Evolutionary conservation across 2,797 vertebrate genomes (phyloP), one percentile per base, ranked within the genome.

Genomic region (Sebastiscus tertius): DNA sequence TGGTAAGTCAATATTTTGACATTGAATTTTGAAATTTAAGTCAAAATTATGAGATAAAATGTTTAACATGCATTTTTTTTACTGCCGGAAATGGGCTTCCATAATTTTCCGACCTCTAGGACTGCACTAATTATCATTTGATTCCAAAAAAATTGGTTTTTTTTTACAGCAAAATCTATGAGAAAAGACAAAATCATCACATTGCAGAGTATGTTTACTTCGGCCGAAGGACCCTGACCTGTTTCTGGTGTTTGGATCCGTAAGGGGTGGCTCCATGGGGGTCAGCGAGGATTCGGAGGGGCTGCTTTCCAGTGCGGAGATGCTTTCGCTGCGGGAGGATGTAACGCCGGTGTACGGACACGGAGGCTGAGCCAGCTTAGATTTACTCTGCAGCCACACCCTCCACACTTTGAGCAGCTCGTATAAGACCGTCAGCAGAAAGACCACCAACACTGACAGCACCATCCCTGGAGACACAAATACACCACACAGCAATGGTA

Each of bases 331-430:
- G 64, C 46, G 22, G 6, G 10, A 20, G 26, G 89, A 5, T 0
- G 29, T 33, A 2, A 93, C 54, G 86, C 26, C 0, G 20, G 83
- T 42, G 34, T 70, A 84, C 1, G 16, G 12, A 77, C 82, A 63
- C 91, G 11, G 3, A 11, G 60, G 12, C 58, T 6, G 65, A 8
- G 70, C 58, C 63, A 65, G 58, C 67, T 92, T 71, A 0, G 87
- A 90, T 52, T 59, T 61, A 3, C 68, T 84, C 33, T 93, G 90
- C 80, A 99, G 85, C 90, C 93, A 92, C 0, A 94, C 87, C 87
- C 97, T 96, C 93, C 95, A 96, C 59, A 98, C 96, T 90, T 99
- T 99, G 61, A 98, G 89, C 6, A 96, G 52, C 93, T 99, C 98
- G 0, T 97, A 99, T 24, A 98, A 69, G 58, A 98, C 83, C 0